Base-by-base conservation (phyloP, 2,888 invertebrate genomes). In the Conops quadrifasciatus region DNA sequence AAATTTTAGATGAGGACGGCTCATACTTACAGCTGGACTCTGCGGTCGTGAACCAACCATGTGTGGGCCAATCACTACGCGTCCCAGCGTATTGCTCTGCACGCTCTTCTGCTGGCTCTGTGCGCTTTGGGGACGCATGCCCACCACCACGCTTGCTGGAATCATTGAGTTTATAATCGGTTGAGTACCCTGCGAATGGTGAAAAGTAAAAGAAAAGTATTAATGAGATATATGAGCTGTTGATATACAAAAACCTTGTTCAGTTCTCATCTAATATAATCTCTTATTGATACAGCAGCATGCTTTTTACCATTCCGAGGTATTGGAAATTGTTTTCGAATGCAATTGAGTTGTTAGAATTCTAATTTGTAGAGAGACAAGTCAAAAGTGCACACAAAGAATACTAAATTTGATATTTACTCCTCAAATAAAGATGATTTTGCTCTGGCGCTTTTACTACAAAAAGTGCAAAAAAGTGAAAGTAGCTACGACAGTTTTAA, bases 11-110 rank as follows among this genome's bases (percentile, higher is more conserved):
- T 36, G 28, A 36, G 49, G 45, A 53, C 62, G 60, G 47, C 58
- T 63, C 58, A 63, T 15, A 81, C 81, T 84, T 81, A 86, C 86
- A 82, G 91, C 92, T 78, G 94, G 94, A 85, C 92, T 91, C 78
- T 94, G 92, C 67, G 94, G 92, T 83, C 95, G 89, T 64, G 93
- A 88, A 78, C 93, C 93, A 77, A 94, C 91, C 88, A 95, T 91
- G 86, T 94, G 93, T 80, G 91, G 93, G 79, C 93, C 93, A 79
- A 95, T 92, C 79, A 95, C 93, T 79, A 96, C 94, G 82, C 95
- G 90, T 67, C 93, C 92, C 73, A 93, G 90, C 75, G 94, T 91
- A 71, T 91, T 90, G 71, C 92, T 90, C 75, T 82, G 82, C 75
- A 94, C 91, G 75, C 91, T 91, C 86, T 94, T 94, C 84, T 92